Evolutionary conservation across 2,797 vertebrate genomes (phyloP).

Genomic region (Anabas testudineus): DNA sequence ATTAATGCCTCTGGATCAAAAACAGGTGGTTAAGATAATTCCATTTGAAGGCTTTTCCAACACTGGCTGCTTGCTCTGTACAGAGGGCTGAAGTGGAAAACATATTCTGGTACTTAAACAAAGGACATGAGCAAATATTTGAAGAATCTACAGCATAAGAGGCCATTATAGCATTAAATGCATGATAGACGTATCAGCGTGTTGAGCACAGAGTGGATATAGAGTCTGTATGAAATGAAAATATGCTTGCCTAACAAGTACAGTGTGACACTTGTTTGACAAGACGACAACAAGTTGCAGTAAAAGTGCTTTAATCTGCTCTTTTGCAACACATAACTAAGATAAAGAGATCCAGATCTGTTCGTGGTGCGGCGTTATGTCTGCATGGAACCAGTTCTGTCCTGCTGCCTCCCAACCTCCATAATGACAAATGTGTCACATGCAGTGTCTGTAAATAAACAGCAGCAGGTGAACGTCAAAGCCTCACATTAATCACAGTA

Average conservation of each 20-base stretch:
- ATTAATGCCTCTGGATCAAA: conserved; percentile 75
- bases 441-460: too few relatives aligned
- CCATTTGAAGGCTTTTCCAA: conserved; percentile 63
- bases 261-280: conserved; percentile 37
- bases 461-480: conserved; percentile 12
- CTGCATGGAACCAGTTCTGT: conserved; percentile 2
- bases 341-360: conserved; percentile 15
- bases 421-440: too few relatives aligned
- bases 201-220: not conserved
- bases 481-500: conserved; percentile 21
- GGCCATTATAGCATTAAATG: conserved; percentile 45
- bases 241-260: conserved; percentile 18
- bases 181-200: too few relatives aligned
- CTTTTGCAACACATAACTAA: conserved; percentile 5
- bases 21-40: conserved; percentile 78
- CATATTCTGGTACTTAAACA: conserved; percentile 10
- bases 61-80: conserved; percentile 42
- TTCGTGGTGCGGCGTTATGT: not conserved
- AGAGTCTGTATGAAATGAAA: not conserved
- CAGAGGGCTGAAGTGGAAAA: conserved; percentile 29
- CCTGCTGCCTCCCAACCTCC: too few relatives aligned
- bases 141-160: conserved; percentile 36
- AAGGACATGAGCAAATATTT: conserved; percentile 39
- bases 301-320: conserved; percentile 23
- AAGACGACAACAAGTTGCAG: not conserved